A percentile compares a stretch with the other conserved stretches of the same genome.
phyloP scores from a whole-genome alignment of 2,113 vertebrate genomes.

The Alligator sinensis region DNA sequence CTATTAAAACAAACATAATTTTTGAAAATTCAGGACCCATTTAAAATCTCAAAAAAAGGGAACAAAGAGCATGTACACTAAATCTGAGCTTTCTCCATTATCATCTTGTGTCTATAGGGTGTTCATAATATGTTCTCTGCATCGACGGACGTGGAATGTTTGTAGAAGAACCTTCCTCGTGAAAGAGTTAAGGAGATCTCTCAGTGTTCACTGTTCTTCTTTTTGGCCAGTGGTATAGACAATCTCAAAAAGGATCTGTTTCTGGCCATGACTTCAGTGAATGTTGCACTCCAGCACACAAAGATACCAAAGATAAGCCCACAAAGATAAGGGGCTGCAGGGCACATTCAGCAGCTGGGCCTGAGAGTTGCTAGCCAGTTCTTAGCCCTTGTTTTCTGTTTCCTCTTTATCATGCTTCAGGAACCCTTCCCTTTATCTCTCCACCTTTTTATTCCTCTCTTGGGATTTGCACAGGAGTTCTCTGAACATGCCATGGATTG shows the following conservation, averaged over 20 bases:
- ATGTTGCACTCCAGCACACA: neutral
- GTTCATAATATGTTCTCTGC: neutral
- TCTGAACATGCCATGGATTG: neutral
- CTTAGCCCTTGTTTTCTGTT: too few species aligned
- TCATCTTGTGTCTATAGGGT: rapidly evolving
- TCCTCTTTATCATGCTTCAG: neutral
- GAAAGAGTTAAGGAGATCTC: neutral
- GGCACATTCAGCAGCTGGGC: neutral
- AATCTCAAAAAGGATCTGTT: neutral
- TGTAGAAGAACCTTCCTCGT: rapidly evolving
- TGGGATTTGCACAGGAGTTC: neutral
- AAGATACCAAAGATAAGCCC: neutral
- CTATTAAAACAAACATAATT: slow-evolving; percentile 1
- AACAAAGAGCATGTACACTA: neutral
- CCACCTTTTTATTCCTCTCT: neutral
- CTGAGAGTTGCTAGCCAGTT: neutral
- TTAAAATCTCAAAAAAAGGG: neutral
- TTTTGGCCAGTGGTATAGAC: rapidly evolving
- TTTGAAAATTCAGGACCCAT: neutral
- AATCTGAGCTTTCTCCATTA: neutral
- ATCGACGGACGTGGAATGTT: rapidly evolving
- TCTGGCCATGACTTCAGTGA: rapidly evolving
- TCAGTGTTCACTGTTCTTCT: rapidly evolving
- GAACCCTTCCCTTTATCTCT: neutral
- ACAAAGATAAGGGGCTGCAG: neutral